Evolutionary conservation across 2,888 invertebrate genomes (phyloP).

Genomic region (Agapostemon virescens): DNA sequence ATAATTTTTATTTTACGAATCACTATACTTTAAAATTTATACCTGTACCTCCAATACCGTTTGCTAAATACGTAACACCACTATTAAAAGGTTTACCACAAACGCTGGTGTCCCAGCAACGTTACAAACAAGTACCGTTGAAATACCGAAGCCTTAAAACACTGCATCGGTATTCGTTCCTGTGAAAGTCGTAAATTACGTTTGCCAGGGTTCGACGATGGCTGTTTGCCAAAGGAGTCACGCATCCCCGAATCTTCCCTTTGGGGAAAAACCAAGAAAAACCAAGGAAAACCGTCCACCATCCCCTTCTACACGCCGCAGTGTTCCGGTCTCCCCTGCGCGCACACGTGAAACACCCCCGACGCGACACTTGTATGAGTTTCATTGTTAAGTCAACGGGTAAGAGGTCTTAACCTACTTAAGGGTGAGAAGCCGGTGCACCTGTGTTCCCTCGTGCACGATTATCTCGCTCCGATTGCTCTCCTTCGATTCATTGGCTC

Average conservation of each 20-base stretch:
- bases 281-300: neutral
- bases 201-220: neutral
- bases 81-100: no score
- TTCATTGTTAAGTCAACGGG: slow-evolving; percentile 9
- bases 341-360: slow-evolving; percentile 13
- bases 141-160: neutral
- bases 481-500: slow-evolving; percentile 9
- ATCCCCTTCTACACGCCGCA: neutral
- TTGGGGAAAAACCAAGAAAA: neutral
- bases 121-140: no score
- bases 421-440: slow-evolving; percentile 12
- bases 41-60: no score
- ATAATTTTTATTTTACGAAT: no score
- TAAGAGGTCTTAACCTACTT: slow-evolving; percentile 15
- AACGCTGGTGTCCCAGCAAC: no score
- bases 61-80: no score
- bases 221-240: slow-evolving; percentile 39
- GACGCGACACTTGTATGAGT: neutral
- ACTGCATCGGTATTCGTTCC: neutral
- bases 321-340: neutral
- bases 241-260: slow-evolving; percentile 14
- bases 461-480: slow-evolving; percentile 9
- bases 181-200: neutral
- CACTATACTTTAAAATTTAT: no score
- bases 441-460: neutral